phyloP scores from a whole-genome alignment of 2,888 invertebrate species.

The Megaustenia siamemsis region DNA sequence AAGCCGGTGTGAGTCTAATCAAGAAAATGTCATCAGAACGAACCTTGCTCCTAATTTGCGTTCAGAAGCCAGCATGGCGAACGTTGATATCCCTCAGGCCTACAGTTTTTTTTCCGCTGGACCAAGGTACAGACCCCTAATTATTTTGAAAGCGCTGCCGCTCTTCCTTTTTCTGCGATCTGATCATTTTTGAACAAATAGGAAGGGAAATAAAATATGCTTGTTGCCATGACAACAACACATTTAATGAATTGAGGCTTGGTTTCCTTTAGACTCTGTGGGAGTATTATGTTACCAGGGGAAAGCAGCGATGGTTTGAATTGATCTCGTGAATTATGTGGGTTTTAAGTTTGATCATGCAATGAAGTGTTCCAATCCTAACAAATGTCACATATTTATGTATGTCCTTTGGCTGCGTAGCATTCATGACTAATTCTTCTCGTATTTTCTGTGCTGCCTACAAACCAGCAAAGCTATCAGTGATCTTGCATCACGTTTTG shows the following conservation, averaged over 20 bases:
- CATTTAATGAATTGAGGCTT: conserved; percentile 1
- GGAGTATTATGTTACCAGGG: not conserved
- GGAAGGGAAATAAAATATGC: not conserved
- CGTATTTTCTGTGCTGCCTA: not conserved
- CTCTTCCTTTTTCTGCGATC: not conserved
- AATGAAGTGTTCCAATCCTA: not conserved
- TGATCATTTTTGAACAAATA: not conserved
- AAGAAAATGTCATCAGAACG: not conserved
- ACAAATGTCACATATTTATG: not conserved
- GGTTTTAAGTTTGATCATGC: no score
- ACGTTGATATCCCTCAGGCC: not conserved
- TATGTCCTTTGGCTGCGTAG: not conserved
- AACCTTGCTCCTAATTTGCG: conserved; percentile 16
- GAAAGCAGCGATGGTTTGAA: not conserved
- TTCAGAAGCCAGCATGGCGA: not conserved
- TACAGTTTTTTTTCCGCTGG: not conserved
- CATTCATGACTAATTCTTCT: not conserved
- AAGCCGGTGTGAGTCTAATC: not conserved
- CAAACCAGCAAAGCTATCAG: no score
- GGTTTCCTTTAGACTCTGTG: not conserved
- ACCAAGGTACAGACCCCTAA: not conserved
- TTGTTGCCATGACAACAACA: conserved; percentile 8
- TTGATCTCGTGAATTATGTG: not conserved
- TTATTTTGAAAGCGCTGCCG: not conserved
- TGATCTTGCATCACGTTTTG: no score